Evolutionary conservation across 2,113 vertebrate species (phyloP).

Genomic region (Beaufortia kweichowensis): DNA sequence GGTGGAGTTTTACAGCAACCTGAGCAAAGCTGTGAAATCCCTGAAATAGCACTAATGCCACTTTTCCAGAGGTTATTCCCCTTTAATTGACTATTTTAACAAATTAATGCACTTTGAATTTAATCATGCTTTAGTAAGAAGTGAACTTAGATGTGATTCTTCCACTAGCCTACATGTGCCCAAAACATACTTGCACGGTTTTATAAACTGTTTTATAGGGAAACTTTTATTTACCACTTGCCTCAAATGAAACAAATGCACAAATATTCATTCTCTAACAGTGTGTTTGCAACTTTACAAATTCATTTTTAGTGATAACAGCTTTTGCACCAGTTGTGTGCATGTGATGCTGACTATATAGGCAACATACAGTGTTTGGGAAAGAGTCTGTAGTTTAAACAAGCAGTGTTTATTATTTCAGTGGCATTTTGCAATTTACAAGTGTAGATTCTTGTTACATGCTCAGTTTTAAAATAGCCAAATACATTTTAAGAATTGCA

Average conservation of each 20-base stretch:
- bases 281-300: neutral
- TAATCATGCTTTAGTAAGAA: neutral
- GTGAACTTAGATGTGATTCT: slow-evolving; percentile 11
- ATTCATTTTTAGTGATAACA: neutral
- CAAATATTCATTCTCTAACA: neutral
- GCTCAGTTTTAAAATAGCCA: neutral
- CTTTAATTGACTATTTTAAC: neutral
- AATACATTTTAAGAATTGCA: neutral
- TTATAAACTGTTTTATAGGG: neutral
- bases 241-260: neutral
- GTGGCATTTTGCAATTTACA: neutral
- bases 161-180: neutral
- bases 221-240: neutral
- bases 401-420: neutral
- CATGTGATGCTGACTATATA: neutral
- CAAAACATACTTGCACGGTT: slow-evolving; percentile 2
- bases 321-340: neutral
- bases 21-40: slow-evolving; percentile 79
- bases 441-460: neutral
- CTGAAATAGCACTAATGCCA: slow-evolving; percentile 66
- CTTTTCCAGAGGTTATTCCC: neutral
- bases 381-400: neutral
- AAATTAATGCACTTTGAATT: neutral
- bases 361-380: neutral
- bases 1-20: slow-evolving; percentile 85